Base-by-base conservation (phyloP, 2,113 vertebrate genomes). In the Odontophorus gujanensis region DNA sequence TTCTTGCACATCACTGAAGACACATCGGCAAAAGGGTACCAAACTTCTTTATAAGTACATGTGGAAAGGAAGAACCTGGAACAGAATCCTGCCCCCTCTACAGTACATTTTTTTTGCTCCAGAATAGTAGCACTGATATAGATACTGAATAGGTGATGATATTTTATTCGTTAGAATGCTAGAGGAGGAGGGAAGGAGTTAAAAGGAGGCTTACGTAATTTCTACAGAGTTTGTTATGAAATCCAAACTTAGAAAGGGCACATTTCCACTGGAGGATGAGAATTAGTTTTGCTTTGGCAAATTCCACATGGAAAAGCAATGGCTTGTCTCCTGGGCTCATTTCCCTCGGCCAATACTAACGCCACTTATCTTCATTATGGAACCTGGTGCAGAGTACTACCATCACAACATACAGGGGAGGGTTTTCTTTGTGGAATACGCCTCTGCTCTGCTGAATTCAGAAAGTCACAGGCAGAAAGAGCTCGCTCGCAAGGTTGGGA, bases 251-350 rank as follows among this genome's bases (percentile, higher is more conserved):
- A 66, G 63, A 74, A 85, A 95, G 62, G 38, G 28, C 45, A 95
- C 65, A 71, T 69, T 69, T 51, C 47, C 34, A 63, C 21, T 77
- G 28, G 79, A 90, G 66, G 3, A 7, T 2, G 9, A 82, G 34
- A 87, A 88, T 80, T 80, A 66, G 58, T 85, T 90, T 87, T 80
- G 68, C 76, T 83, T 77, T 83, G 81, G 66, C 34, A 88, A 90
- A 88, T 18, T 74, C 32, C n/a, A 43, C 3, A 4, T 2, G 51
- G 65, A 89, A 81, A 81, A 81, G 22, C 32, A 59, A 40, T 7
- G 62, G 53, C 77, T 93, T 5, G 1, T 77, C 79, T 90, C 59
- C 40, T 53, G 63, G 62, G 18, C 67, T 91, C 3, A 0, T 51
- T 58, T 58, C 40, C 36, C 48, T 80, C 53, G 36, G 53, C n/a